Evolutionary conservation across 2,113 vertebrate genomes (phyloP).

Genomic region (Picathartes gymnocephalus): DNA sequence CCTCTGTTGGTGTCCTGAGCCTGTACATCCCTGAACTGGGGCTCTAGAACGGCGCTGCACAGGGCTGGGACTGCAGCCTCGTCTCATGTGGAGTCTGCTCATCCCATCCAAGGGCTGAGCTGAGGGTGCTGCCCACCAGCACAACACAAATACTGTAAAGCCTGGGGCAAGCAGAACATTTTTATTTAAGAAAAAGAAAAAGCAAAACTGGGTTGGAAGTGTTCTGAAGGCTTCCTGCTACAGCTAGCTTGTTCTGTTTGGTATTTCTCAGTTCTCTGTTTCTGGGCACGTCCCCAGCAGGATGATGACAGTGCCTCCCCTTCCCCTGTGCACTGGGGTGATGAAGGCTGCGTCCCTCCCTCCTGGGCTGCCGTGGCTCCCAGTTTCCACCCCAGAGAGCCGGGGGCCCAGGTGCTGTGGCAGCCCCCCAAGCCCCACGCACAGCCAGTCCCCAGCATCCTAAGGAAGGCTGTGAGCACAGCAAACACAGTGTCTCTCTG

Average conservation of each 20-base stretch:
- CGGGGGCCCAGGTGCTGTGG: not conserved
- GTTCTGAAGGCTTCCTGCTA: not conserved
- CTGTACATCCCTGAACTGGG: not conserved
- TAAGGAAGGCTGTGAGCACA: fast-evolving
- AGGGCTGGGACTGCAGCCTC: no score
- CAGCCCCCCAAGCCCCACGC: not conserved
- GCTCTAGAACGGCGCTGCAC: not conserved
- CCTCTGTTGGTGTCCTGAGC: not conserved
- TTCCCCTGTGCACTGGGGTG: fast-evolving
- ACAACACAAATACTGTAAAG: no score
- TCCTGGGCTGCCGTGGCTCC: not conserved
- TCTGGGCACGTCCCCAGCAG: not conserved
- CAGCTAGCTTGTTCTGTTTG: not conserved
- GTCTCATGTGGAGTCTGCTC: fast-evolving
- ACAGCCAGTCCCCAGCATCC: not conserved
- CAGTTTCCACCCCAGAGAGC: fast-evolving
- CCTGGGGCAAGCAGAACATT: not conserved
- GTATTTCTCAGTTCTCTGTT: not conserved
- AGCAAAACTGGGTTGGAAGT: not conserved
- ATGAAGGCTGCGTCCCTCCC: not conserved
- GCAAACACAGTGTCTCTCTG: not conserved
- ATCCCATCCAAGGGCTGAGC: not conserved
- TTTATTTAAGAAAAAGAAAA: not conserved
- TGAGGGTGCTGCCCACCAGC: not conserved
- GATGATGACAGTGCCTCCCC: not conserved